Base-by-base conservation (phyloP, 2,888 invertebrate genomes). In the Apamea crenata region DNA sequence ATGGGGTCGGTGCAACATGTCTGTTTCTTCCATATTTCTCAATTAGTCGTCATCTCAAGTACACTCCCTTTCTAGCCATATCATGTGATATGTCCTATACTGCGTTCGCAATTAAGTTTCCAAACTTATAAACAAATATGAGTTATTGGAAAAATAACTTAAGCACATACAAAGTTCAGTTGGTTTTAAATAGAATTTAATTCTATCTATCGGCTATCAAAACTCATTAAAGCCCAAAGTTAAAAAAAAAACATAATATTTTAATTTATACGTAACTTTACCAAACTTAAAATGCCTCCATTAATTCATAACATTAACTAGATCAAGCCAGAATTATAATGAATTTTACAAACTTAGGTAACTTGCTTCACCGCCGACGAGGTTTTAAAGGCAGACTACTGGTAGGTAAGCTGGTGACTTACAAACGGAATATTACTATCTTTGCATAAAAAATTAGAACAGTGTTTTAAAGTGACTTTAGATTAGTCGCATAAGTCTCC, bases 261-360 rank as follows among this genome's bases (percentile, higher is more conserved):
- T 18, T 29, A 32, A 21, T 69, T 29, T 44, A n/a, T 10, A 66
- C 14, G 10, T 21, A 44, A 72, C 40, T 21, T 18, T 44, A 47
- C 12, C 0, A 25, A 2, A 50, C 65, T 61, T 12, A 32, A 16
- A 61, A 66, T 73, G 12, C 40, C 53, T 36, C 65, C 14, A 59
- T 71, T 63, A n/a, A n/a, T 71, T 65, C 47, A 36, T 63, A 67
- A 78, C 63, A 68, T 71, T 63, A 77, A 78, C 61, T 77, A 69
- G 44, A 76, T 74, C 7, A 18, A 75, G 65, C 10, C n/a, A 2
- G 61, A 16, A 74, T 77, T 79, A 68, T 68, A 74, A 83, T 84
- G 53, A 84, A 77, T 80, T 81, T 65, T 32, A 70, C 77, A 77
- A 86, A 86, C 75, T 86, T 77, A 21, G 59, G 67, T 53, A 77